Conservation (phyloP, 1,140 invertebrate genomes). For the Batillaria attramentaria region DNA sequence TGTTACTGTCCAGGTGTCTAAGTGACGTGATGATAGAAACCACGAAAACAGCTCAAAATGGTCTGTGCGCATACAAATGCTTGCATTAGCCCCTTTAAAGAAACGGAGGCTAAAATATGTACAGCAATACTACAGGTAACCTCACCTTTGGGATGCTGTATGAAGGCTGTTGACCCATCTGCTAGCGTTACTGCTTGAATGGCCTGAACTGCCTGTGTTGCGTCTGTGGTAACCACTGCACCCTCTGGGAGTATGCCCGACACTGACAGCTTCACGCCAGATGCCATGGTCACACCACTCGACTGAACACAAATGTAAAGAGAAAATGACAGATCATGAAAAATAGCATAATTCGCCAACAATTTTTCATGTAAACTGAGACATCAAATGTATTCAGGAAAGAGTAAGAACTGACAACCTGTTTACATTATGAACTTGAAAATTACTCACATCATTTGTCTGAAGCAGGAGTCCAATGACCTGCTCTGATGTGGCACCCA, state of each 20-base stretch:
- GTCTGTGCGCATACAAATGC: too few species aligned
- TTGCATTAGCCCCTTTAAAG: too few species aligned
- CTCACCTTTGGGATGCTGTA: conserved; percentile 60
- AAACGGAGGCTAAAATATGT: background rate
- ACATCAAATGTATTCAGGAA: too few species aligned
- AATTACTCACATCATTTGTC: conserved; percentile 45
- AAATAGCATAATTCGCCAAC: too few species aligned
- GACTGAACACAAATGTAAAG: background rate
- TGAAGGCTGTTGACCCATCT: conserved; percentile 63
- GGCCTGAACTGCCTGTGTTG: conserved; percentile 44
- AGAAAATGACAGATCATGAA: background rate
- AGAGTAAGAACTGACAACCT: too few species aligned
- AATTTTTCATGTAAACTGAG: too few species aligned
- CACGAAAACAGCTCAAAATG: too few species aligned
- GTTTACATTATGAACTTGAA: too few species aligned
- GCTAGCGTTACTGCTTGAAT: conserved; percentile 63
- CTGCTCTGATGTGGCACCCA: conserved; percentile 36
- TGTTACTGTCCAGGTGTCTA: too few species aligned
- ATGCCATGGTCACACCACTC: conserved; percentile 1
- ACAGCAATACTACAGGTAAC: too few species aligned
- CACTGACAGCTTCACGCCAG: conserved; percentile 26
- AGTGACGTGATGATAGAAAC: too few species aligned
- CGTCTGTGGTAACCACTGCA: conserved; percentile 37
- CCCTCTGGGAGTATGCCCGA: conserved; percentile 39
- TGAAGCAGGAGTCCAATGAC: conserved; percentile 52